Evolutionary conservation across 1,140 invertebrate species (phyloP), one percentile per base, ranked within the genome.

Genomic region (Babylonia areolata): DNA sequence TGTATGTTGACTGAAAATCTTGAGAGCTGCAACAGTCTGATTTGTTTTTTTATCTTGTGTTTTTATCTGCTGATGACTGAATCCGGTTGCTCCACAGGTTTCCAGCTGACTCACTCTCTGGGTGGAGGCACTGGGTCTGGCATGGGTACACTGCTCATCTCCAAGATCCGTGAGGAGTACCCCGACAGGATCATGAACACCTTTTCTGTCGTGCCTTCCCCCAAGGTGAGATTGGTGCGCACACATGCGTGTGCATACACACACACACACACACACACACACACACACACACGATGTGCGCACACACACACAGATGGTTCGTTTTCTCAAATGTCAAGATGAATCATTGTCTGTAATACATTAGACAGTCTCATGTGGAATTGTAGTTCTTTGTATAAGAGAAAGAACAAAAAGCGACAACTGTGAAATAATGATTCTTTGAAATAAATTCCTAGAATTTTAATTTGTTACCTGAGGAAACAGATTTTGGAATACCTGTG

Each of bases 31-130:
- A 77, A n/a, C 73, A 23, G 28, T 17, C 17, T 77, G 12, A 37
- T 33, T 9, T 23, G 31, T 40, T 28, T 64, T 12, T 64, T 2
- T 23, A 23, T 28, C 28, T n/a, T 64, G 28, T 20, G 20, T 11
- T 51, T 20, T 11, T 20, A 51, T 51, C 6, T 51, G 6, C 20
- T 51, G 46, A 11, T 51, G 6, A 3, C 42, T 39, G 40, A 3
- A 3, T 2, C n/a, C n/a, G n/a, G n/a, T n/a, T n/a, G n/a, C n/a
- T n/a, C n/a, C n/a, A n/a, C 75, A 81, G 54, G 94, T 31, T 98
- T 98, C 94, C 96, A 95, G 89, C 94, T 98, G 96, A 94, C 97
- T 96, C 92, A 37, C 96, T 98, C 95, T 46, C 96, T 98, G 0
- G 96, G 96, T 33, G 91, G 91, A n/a, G 91, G 91, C 51, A 92